Base-by-base conservation (phyloP, 2,113 vertebrate species). In the Dromiciops gliroides region DNA sequence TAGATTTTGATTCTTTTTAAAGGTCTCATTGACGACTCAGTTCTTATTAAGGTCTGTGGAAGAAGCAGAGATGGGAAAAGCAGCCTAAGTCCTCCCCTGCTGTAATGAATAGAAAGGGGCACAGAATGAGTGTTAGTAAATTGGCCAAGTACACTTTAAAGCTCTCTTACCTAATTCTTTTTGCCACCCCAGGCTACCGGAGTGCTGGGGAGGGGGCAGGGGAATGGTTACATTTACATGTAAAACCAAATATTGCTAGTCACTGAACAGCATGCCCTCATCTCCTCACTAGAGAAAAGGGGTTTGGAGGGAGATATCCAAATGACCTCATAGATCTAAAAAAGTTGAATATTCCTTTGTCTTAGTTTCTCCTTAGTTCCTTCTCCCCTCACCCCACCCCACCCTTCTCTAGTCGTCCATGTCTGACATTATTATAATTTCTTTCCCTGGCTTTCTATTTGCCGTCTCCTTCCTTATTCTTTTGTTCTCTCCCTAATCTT, bases 401-500 rank as follows among this genome's bases (percentile, higher is more conserved):
- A n/a, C 67, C 19, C 19, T 83, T 83, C 67, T 44, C 91, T 95
- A 95, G 83, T 89, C 92, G 51, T 52, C 90, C 89, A 25, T 23
- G n/a, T 95, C 96, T 52, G 93, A 96, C 93, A 91, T 92, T 91
- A 97, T 97, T 96, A 92, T 97, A 97, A 97, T 97, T 97, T 97
- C 96, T 95, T 97, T 95, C 92, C 89, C 89, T 0, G 0, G 44
- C 88, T 97, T 98, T 95, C 95, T 90, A 96, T 91, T 96, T 53
- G 50, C 97, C 95, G 94, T 50, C 60, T 98, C 94, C 89, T 98
- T 96, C 97, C 95, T 91, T 96, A 95, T 98, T 97, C 98, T 98
- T 98, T 98, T 98, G 98, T 98, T 98, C 98, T 98, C 97, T 89
- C 56, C 93, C 94, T 98, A 98, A 97, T 98, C 97, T 98, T 97